These are phyloP conservation scores for Gerris buenoi DNA, from an alignment of 1,140 invertebrate species.

Conservation along the genomic window DNA sequence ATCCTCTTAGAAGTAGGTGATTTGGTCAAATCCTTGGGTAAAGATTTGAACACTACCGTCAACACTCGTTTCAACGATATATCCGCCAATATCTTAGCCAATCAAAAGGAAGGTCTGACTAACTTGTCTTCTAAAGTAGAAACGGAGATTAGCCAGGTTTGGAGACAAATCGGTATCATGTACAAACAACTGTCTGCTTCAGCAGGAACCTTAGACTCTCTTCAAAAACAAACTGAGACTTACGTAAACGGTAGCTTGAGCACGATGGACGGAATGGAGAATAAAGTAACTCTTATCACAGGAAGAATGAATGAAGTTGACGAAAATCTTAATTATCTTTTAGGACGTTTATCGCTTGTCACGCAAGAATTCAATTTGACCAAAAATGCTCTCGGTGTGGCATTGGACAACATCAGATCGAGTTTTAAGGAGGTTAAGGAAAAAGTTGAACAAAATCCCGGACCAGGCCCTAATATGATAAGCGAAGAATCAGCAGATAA, in stretches of 20 bases:
- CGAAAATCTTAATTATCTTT: conserved; percentile 66
- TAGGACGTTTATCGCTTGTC: conserved; percentile 62
- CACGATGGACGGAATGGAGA: conserved; percentile 65
- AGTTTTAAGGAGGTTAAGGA: conserved; percentile 49
- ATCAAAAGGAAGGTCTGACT: conserved; percentile 51
- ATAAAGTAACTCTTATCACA: conserved; percentile 59
- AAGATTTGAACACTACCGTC: conserved; percentile 49
- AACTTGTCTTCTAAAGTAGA: conserved; percentile 66
- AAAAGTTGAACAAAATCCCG: conserved; percentile 31
- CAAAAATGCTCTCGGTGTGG: conserved; percentile 51
- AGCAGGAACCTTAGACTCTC: conserved; percentile 49
- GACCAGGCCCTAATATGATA: conserved; percentile 23
- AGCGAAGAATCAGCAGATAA: conserved; percentile 16
- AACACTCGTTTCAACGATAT: conserved; percentile 52
- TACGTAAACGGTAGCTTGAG: conserved; percentile 68
- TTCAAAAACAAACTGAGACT: conserved; percentile 61
- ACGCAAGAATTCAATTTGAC: conserved; percentile 76
- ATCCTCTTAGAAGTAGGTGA: conserved; percentile 65
- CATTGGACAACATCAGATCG: conserved; percentile 52
- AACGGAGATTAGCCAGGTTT: conserved; percentile 56
- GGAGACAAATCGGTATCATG: conserved; percentile 44
- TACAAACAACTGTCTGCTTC: conserved; percentile 65
- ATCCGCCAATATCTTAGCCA: conserved; percentile 49
- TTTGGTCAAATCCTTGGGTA: conserved; percentile 44
- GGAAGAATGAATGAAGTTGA: conserved; percentile 64